Conservation (phyloP, 2,797 vertebrate species). For the Delichon dasypus region DNA sequence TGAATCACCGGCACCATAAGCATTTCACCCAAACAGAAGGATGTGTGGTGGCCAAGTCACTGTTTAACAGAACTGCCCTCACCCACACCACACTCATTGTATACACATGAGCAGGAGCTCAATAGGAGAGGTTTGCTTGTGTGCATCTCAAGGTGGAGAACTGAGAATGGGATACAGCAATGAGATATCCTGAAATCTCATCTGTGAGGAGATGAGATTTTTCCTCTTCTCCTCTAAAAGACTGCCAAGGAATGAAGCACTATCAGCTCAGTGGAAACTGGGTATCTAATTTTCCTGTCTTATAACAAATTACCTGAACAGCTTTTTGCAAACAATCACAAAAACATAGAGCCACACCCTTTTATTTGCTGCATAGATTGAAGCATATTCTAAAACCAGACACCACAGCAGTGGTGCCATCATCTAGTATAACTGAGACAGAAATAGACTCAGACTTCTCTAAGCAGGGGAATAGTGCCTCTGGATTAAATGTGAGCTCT, state of each 20-base stretch:
- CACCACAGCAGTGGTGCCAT: not conserved
- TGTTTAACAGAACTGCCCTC: not conserved
- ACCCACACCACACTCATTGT: not conserved
- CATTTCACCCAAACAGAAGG: not conserved
- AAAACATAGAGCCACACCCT: not conserved
- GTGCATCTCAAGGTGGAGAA: not conserved
- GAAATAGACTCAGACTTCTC: not conserved
- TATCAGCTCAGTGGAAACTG: not conserved
- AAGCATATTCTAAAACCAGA: not conserved
- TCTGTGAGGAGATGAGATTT: not conserved
- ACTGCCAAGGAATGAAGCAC: not conserved
- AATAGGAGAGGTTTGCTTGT: not conserved
- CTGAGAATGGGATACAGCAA: not conserved
- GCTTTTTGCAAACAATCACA: not conserved
- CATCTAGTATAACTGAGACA: not conserved
- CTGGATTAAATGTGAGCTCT: not conserved
- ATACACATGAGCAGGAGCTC: not conserved
- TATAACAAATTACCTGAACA: not conserved
- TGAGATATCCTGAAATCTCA: not conserved
- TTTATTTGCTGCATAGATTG: not conserved
- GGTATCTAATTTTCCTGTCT: not conserved
- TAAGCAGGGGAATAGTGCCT: not conserved
- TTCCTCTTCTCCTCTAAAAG: not conserved
- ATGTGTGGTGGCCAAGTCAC: not conserved
- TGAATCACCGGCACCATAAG: not conserved